Evolutionary conservation across 1,140 invertebrate genomes (phyloP), one percentile per base, ranked within the genome.

Genomic region (Dendrolimus punctatus): DNA sequence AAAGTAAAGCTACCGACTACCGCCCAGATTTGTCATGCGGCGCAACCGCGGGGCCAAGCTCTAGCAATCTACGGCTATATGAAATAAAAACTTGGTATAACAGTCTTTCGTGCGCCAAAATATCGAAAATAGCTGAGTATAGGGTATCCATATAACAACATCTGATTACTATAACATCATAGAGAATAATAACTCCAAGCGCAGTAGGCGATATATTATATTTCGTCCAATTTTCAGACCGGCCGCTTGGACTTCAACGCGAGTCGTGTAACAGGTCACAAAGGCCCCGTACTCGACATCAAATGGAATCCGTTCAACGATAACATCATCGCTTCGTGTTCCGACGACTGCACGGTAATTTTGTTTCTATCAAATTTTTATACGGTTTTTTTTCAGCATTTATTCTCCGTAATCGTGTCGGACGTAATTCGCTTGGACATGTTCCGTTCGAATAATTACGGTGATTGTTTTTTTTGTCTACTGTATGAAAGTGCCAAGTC

Each of bases 231-330:
- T 55, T 78, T 77, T 51, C 83, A 94, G 92, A 93, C 92, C 58
- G 93, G 93, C 2, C 88, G 93, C 8, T 76, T 94, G 55, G 93
- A 94, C 80, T 94, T 93, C 76, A 94, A 95, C 73, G 91, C 91
- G 5, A 93, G 91, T 66, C 90, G 92, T 69, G 93, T 96, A 45
- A 94, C 93, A 9, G 95, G 95, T 40, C 95, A 96, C 83, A 90
- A 91, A 49, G 94, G 94, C 43, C 94, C 93, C 5, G 94, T 96
- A 55, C 85, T 95, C 56, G 95, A 96, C 80, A 93, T 96, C 58
- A 95, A 95, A 82, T 96, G 94, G 94, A 95, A 95, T 85, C 95
- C 95, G 46, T 96, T 96, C 87, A 96, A 97, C 77, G 97, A 99
- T 85, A 96, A 98, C 85, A 91, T 98, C 64, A 98, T 99, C 68